Base-by-base conservation (phyloP, 2,113 vertebrate genomes). In the Sakesphorus luctuosus region DNA sequence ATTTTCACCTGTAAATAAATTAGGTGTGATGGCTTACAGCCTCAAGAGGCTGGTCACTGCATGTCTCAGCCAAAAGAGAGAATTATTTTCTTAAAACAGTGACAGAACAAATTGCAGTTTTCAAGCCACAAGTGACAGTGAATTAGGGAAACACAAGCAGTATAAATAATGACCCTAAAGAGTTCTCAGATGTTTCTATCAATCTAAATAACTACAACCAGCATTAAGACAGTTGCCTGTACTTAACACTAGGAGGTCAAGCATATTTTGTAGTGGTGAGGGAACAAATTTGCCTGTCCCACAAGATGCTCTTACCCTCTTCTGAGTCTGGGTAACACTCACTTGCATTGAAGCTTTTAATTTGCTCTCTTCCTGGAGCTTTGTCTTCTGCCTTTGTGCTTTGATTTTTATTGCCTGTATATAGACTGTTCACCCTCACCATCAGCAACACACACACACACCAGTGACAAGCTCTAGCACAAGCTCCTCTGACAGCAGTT, bases 1-100 rank as follows among this genome's bases (percentile, higher is more conserved):
- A 16, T 93, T 94, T 92, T 87, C 62, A 95, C 90, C 92, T 86
- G 63, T 92, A 85, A 95, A 89, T 91, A 88, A 85, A 94, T 74
- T 3, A 78, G 62, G 59, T 77, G 43, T 93, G 93, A 96, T 84
- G 90, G 75, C 36, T 88, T 31, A 52, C 68, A 86, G 92, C 72
- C 56, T 87, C 2, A 0, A 81, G 59, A 95, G 68, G 26, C 35
- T 66, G 53, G 29, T 56, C 72, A 84, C 35, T 43, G 26, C 20
- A 49, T 18, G 24, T 38, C 55, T 61, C 35, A 86, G 85, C 47
- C 72, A 63, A 46, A 36, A 88, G 14, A 88, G 14, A 67, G 13
- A 21, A 35, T 23, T 43, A 16, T 49, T 89, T 61, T 87, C 55
- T 23, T 17, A 0, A 18, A 75, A 56, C 6, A 68, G 26, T 33